Evolutionary conservation across 2,797 vertebrate species (phyloP).

Genomic region (Hydrolagus colliei): DNA sequence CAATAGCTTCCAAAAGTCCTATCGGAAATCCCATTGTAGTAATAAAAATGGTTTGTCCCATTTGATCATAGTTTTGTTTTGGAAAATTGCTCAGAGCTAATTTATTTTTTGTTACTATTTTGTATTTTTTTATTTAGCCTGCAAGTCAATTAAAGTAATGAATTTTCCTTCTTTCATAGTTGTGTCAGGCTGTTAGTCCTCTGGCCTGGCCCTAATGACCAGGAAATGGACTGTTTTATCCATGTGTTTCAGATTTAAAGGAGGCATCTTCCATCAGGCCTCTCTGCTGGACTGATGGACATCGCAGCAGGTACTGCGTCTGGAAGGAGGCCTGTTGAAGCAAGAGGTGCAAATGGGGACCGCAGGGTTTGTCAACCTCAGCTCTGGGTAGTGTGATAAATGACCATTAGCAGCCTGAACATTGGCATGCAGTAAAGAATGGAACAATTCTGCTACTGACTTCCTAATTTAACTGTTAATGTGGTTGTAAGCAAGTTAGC

Average conservation of each 20-base stretch:
- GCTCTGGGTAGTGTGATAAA: slow-evolving; percentile 35
- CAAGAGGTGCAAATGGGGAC: slow-evolving; percentile 53
- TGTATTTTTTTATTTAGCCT: slow-evolving; percentile 2
- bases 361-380: slow-evolving; percentile 46
- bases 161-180: slow-evolving; percentile 37
- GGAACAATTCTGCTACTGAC: too few relatives aligned
- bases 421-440: background rate
- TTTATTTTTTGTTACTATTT: slow-evolving; percentile 15
- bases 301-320: slow-evolving; percentile 48
- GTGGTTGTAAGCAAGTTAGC: slow-evolving; percentile 1
- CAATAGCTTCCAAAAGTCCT: too few relatives aligned
- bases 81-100: background rate
- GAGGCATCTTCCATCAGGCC: slow-evolving; percentile 60
- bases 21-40: too few relatives aligned
- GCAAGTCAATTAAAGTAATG: slow-evolving; percentile 46
- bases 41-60: too few relatives aligned
- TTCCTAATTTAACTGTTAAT: slow-evolving; percentile 1
- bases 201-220: slow-evolving; percentile 59
- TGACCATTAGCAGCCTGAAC: background rate
- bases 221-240: slow-evolving; percentile 66
- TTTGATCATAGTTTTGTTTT: too few relatives aligned
- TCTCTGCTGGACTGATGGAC: slow-evolving; percentile 55
- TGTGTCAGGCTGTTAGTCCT: slow-evolving; percentile 61
- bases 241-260: slow-evolving; percentile 66
- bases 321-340: slow-evolving; percentile 38